Conservation (phyloP, 1,140 invertebrate genomes). For the Phthorimaea operculella region DNA sequence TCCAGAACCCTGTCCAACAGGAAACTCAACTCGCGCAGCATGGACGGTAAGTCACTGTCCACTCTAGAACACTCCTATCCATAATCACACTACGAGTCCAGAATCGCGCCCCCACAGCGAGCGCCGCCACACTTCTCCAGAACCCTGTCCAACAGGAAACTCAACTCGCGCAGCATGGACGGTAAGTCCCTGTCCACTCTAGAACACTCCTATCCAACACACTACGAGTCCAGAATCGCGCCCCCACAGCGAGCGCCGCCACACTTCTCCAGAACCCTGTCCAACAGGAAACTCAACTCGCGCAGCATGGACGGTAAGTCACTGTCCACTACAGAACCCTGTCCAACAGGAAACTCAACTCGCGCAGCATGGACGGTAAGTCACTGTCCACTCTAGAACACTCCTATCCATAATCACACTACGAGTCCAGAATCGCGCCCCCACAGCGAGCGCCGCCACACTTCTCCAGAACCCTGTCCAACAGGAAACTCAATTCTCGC, state of each 20-base stretch:
- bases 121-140: conserved; percentile 89
- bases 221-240: too few relatives aligned
- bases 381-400: conserved; percentile 8
- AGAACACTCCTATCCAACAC: too few relatives aligned
- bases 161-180: conserved; percentile 90
- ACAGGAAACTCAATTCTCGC: conserved; percentile 81
- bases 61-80: conserved; percentile 6
- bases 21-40: conserved; percentile 84
- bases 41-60: conserved; percentile 78
- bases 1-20: conserved; percentile 78
- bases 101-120: conserved; percentile 85
- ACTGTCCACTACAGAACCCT: conserved; percentile 66
- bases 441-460: conserved; percentile 88
- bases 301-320: conserved; percentile 88
- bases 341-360: conserved; percentile 84
- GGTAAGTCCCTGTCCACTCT: too few relatives aligned
- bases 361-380: conserved; percentile 89
- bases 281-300: conserved; percentile 83
- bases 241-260: conserved; percentile 70
- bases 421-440: conserved; percentile 89
- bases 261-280: conserved; percentile 70
- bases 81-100: conserved; percentile 97
- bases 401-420: conserved; percentile 83
- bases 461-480: conserved; percentile 89
- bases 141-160: conserved; percentile 82